These are phyloP conservation scores for Xyrauchen texanus DNA, from an alignment of 2,113 vertebrate species.

Conservation along the genomic window DNA sequence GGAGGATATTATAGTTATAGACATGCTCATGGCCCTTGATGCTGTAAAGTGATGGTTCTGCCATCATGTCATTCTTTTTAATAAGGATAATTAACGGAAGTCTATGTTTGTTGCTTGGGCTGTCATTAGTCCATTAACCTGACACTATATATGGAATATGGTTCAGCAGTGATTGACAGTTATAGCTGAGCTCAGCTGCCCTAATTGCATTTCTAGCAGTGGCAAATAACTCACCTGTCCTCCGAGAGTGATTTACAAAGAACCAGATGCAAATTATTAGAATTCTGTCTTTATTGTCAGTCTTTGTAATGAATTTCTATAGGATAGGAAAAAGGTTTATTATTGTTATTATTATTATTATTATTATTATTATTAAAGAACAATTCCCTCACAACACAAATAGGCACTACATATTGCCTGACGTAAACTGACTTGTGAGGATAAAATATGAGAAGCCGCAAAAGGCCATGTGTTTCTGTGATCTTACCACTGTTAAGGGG, in stretches of 20 bases:
- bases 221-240: slow-evolving; percentile 28
- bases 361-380: not conserved
- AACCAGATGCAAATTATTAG: not conserved
- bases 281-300: not conserved
- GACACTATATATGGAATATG: slow-evolving; percentile 38
- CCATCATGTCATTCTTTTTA: slow-evolving; percentile 30
- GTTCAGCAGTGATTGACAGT: slow-evolving; percentile 36
- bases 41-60: slow-evolving; percentile 17
- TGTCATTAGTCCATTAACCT: slow-evolving; percentile 48
- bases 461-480: not conserved
- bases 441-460: not conserved
- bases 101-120: slow-evolving; percentile 27
- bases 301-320: not conserved
- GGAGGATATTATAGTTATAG: too few species aligned
- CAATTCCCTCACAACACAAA: not conserved
- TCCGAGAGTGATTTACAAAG: slow-evolving; percentile 23
- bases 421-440: not conserved
- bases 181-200: slow-evolving; percentile 8
- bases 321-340: not conserved
- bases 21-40: not conserved
- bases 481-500: too few species aligned
- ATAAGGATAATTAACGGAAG: slow-evolving; percentile 10
- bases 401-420: not conserved
- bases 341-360: not conserved
- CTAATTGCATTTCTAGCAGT: slow-evolving; percentile 24